Conservation (phyloP, 2,797 vertebrate species). For the Astyanax mexicanus region DNA sequence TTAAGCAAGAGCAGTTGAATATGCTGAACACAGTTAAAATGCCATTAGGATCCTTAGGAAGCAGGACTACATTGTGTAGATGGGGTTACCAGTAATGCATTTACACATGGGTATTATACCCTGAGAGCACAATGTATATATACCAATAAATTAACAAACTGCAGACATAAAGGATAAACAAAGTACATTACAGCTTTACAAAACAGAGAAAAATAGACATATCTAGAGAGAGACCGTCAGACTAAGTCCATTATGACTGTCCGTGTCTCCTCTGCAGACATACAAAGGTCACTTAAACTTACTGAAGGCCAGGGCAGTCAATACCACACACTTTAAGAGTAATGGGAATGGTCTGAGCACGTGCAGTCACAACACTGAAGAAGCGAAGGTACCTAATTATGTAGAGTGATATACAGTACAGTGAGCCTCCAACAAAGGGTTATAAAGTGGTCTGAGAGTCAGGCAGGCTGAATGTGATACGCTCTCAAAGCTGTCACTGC, state of each 20-base stretch:
- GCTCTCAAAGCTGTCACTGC: conserved; percentile 1
- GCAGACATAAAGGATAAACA: not conserved
- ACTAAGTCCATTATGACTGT: conserved; percentile 2
- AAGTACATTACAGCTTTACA: not conserved
- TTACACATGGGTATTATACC: not conserved
- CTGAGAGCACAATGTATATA: conserved; percentile 10
- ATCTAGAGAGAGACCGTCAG: not conserved
- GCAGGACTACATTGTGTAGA: not conserved
- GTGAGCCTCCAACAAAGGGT: not conserved
- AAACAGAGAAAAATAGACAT: not conserved
- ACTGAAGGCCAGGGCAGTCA: conserved; percentile 20
- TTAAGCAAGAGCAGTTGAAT: not conserved
- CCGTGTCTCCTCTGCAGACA: conserved; percentile 10
- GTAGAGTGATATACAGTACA: not conserved
- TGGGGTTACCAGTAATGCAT: conserved; percentile 14
- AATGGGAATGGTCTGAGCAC: not conserved
- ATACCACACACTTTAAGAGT: conserved; percentile 16
- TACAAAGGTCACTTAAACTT: not conserved
- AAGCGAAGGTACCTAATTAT: not conserved
- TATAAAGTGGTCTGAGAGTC: conserved; percentile 5
- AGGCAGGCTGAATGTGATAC: conserved; percentile 6
- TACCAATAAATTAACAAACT: conserved; percentile 11
- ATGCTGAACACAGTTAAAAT: not conserved
- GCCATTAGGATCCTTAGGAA: not conserved
- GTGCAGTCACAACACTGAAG: not conserved